These are phyloP conservation scores for Andricus grossulariae DNA, from an alignment of 1,140 invertebrate species.

Conservation along the genomic window DNA sequence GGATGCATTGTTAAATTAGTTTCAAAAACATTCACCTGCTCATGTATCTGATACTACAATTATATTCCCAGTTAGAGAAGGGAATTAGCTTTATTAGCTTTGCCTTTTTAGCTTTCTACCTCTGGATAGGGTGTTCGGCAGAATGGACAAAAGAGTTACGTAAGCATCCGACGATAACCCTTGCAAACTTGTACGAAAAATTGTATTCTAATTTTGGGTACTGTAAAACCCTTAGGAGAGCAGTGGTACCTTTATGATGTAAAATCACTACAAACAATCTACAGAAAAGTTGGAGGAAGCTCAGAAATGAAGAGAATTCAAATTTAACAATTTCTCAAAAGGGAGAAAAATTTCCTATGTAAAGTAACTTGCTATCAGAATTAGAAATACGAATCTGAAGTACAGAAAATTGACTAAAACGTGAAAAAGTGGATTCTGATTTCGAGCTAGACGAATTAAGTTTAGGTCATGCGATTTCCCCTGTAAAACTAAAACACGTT, in stretches of 20 bases:
- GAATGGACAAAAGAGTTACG: constrained; percentile 56
- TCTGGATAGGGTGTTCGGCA: constrained; percentile 58
- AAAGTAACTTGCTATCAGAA: not conserved
- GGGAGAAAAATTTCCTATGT: not conserved
- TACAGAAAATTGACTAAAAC: not conserved
- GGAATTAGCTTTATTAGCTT: too few relatives aligned
- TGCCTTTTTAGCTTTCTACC: constrained; percentile 60
- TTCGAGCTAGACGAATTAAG: not conserved
- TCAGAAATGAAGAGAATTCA: not conserved
- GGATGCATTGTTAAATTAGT: constrained; percentile 46
- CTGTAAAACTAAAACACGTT: too few relatives aligned
- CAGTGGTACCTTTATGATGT: not conserved
- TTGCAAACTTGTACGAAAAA: not conserved
- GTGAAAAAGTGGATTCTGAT: not conserved
- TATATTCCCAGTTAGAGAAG: constrained; percentile 58
- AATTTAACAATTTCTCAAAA: not conserved
- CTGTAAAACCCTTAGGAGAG: not conserved
- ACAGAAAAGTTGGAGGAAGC: not conserved
- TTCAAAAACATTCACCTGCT: constrained; percentile 43
- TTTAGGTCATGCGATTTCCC: too few relatives aligned
- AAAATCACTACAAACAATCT: not conserved
- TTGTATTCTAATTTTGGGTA: not conserved
- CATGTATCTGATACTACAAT: constrained; percentile 47
- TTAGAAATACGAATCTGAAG: not conserved
- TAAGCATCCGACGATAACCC: constrained; percentile 47